A percentile compares a stretch with the other conserved stretches of the same genome.
Evolutionary conservation across 1,140 invertebrate species (phyloP).

Genomic region (Helicorthomorpha holstii): DNA sequence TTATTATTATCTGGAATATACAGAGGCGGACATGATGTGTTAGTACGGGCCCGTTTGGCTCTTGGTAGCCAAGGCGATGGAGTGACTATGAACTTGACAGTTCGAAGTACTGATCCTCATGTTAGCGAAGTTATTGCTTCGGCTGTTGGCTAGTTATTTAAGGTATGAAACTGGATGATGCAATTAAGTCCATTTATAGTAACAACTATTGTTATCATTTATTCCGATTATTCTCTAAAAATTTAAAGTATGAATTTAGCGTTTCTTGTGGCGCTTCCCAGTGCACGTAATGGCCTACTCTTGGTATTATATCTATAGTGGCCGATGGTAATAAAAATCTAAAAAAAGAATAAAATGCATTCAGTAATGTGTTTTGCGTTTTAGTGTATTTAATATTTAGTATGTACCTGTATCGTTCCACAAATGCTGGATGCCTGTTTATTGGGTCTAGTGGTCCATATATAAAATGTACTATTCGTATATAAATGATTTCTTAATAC

Average conservation of each 20-base stretch:
- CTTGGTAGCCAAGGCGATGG: constrained; percentile 37
- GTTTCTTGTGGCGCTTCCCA: constrained; percentile 4
- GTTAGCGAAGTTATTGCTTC: constrained; percentile 69
- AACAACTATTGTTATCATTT: too few species aligned
- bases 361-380: too few species aligned
- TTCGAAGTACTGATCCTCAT: constrained; percentile 35
- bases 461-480: constrained; percentile 8
- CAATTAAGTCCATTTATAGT: too few species aligned
- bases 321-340: neutral
- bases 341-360: neutral
- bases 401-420: too few species aligned
- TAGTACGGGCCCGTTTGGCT: constrained; percentile 68
- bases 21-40: constrained; percentile 70
- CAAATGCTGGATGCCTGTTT: constrained; percentile 15
- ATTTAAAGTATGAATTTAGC: neutral
- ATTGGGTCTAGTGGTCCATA: constrained; percentile 20
- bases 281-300: constrained; percentile 5
- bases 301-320: neutral
- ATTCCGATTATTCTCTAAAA: neutral
- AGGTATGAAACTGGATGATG: too few species aligned
- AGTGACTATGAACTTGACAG: constrained; percentile 51
- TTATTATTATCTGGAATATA: constrained; percentile 66
- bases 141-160: constrained; percentile 48
- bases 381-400: too few species aligned
- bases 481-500: neutral